Evolutionary conservation across 2,888 invertebrate species (phyloP).

Genomic region (Arctia plantaginis): DNA sequence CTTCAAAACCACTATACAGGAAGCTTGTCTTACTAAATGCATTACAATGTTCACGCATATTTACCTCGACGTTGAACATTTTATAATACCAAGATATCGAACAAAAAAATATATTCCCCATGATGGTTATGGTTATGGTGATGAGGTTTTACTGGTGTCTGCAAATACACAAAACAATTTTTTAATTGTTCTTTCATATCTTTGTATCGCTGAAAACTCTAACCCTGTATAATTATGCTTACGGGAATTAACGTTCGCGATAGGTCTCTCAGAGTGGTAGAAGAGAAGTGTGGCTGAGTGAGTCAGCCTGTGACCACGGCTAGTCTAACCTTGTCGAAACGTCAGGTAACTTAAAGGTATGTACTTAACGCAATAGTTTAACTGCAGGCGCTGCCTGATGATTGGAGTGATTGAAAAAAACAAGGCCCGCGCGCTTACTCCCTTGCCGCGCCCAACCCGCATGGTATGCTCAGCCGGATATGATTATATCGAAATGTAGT

Average conservation of each 20-base stretch:
- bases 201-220: no score
- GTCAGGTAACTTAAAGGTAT: not conserved
- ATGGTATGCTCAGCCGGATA: no score
- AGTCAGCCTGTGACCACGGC: not conserved
- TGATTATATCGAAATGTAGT: no score
- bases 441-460: no score
- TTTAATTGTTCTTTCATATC: not conserved
- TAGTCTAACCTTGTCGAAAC: not conserved
- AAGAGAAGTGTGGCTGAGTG: no score
- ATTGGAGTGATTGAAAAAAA: no score
- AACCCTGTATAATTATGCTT: no score
- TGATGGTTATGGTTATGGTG: no score
- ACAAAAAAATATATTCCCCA: not conserved
- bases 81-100: not conserved
- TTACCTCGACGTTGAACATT: not conserved
- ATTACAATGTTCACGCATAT: conserved; percentile 24
- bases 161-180: not conserved
- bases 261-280: no score
- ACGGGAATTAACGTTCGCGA: no score
- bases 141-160: not conserved
- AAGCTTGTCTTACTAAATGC: conserved; percentile 46
- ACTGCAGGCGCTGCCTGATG: no score
- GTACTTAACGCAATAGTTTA: not conserved
- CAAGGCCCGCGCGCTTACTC: no score
- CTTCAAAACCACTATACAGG: conserved; percentile 25